Evolutionary conservation across 1,140 invertebrate species (phyloP), one percentile per base, ranked within the genome.

Genomic region (Latrodectus geometricus): DNA sequence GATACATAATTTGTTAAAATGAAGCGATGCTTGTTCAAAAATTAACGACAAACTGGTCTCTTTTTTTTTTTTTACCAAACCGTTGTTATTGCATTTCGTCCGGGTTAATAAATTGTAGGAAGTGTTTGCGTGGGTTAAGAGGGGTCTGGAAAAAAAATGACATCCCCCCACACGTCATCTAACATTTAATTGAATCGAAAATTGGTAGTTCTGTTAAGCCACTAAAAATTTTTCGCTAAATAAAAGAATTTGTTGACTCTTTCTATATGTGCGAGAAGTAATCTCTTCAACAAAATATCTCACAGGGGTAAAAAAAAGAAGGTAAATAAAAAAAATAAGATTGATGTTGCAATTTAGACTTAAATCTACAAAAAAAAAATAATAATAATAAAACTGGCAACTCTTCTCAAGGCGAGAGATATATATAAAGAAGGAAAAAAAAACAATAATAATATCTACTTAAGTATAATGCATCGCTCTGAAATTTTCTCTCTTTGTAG

Each of bases 401-500:
- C 52, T 54, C 54, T 69, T 75, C 75, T 72, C 75, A 70, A 50
- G 77, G 74, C 35, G 68, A 86, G 52, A 69, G 75, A 66, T 35
- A 86, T 70, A 85, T 77, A 17, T 61, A 17, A 17, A 35, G 35
- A 35, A 35, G 8, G 17, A 61, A 61, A 61, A 9, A 56, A 61
- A 61, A 61, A 61, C 54, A 61, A 61, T 61, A 85, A 86, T 77
- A 86, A 86, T 86, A 73, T 86, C 61, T 49, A 72, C 66, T 78
- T 86, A 86, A 86, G 75, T 77, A 86, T 86, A 86, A 86, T 86
- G 83, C 83, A 86, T 86, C 83, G 77, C 83, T 8, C 83, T 86
- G 77, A 86, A 86, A 86, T 70, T 86, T 77, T 50, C 68, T 54
- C 75, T 76, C 12, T 65, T 8, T 52, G 72, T 52, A 74, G 11